Evolutionary conservation across 2,888 invertebrate genomes (phyloP).

Genomic region (Rutpela maculata): DNA sequence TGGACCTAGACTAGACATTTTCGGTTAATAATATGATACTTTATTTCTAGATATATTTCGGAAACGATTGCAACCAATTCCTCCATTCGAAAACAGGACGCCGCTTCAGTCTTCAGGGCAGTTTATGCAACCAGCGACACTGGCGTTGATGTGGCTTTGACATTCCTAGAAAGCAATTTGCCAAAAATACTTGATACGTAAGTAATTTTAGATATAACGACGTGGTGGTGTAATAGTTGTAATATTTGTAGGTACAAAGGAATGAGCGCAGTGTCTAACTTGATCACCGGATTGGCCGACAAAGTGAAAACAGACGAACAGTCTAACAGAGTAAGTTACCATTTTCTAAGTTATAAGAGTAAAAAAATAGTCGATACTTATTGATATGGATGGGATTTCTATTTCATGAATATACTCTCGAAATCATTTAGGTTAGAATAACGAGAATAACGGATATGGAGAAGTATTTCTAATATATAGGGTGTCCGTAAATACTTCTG

Average conservation of each 20-base stretch:
- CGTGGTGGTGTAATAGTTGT: neutral
- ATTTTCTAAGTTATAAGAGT: neutral
- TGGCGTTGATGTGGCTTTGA: conserved; percentile 49
- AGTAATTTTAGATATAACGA: conserved; percentile 3
- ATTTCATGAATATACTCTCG: no score
- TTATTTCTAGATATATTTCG: conserved; percentile 61
- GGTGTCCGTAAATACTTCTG: no score
- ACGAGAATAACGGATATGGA: no score
- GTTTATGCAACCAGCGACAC: conserved; percentile 43
- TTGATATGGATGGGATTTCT: no score
- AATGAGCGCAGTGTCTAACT: conserved; percentile 36
- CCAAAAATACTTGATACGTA: conserved; percentile 44
- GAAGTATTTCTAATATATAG: no score
- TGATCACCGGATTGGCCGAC: conserved; percentile 47
- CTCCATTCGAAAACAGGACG: conserved; percentile 54
- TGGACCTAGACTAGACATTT: no score
- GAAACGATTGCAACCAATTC: conserved; percentile 46
- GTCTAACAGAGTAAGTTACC: conserved; percentile 41
- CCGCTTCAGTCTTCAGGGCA: conserved; percentile 44
- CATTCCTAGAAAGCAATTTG: conserved; percentile 50
- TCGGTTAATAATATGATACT: neutral
- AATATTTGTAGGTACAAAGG: conserved; percentile 50
- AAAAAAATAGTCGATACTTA: no score
- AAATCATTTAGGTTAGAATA: no score
- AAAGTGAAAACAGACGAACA: conserved; percentile 42